Conservation (phyloP, 2,888 invertebrate genomes). For the Pteria penguin region DNA sequence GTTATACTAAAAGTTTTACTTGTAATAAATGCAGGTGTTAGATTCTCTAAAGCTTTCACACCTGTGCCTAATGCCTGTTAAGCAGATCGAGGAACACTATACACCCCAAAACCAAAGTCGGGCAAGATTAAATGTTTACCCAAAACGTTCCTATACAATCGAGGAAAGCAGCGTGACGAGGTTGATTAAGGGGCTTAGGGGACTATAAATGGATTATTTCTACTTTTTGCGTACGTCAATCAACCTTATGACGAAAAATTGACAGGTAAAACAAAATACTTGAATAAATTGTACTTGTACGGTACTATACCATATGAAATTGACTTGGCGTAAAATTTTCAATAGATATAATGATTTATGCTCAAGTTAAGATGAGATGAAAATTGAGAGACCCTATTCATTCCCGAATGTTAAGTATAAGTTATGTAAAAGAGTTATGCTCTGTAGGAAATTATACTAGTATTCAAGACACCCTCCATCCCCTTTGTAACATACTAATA, state of each 20-base stretch:
- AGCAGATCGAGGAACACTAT: conserved; percentile 23
- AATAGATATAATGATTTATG: too few species aligned
- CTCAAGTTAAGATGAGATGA: too few species aligned
- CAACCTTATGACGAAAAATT: neutral
- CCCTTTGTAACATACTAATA: too few species aligned
- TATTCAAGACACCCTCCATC: too few species aligned
- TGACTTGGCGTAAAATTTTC: too few species aligned
- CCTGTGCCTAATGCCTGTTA: conserved; percentile 46
- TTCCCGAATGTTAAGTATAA: too few species aligned
- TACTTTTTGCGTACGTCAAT: neutral
- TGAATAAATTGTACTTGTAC: too few species aligned
- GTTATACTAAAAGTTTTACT: conserved; percentile 29
- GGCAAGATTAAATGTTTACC: conserved; percentile 27
- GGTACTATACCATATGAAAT: too few species aligned
- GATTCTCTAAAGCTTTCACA: conserved; percentile 42
- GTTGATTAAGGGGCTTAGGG: conserved; percentile 2
- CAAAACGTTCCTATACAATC: neutral
- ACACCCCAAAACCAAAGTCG: conserved; percentile 13
- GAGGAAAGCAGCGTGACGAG: neutral
- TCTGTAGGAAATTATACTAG: too few species aligned
- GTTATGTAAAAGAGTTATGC: too few species aligned
- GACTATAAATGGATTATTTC: neutral
- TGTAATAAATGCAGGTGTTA: conserved; percentile 43
- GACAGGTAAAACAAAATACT: conserved; percentile 1
- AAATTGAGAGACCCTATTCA: too few species aligned